These are phyloP conservation scores for Schizopygopsis malacanthus DNA, from an alignment of 2,797 vertebrate species.

Conservation along the genomic window DNA sequence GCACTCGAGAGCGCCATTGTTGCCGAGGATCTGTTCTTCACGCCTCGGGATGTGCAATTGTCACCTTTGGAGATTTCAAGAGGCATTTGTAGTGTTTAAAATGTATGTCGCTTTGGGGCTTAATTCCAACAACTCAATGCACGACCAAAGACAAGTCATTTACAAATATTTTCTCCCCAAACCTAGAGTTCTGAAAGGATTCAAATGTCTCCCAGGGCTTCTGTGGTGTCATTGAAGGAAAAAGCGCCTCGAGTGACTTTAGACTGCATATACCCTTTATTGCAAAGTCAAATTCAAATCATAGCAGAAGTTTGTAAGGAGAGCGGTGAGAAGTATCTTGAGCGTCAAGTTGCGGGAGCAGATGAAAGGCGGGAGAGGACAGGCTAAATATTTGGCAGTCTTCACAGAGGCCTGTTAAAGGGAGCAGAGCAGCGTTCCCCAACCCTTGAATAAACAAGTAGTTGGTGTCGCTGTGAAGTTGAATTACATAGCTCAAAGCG, in stretches of 20 bases:
- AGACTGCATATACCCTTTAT: slow-evolving; percentile 59
- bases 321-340: slow-evolving; percentile 62
- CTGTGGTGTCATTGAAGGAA: slow-evolving; percentile 35
- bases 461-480: slow-evolving; percentile 92
- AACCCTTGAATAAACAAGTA: slow-evolving; percentile 90
- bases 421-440: slow-evolving; percentile 60
- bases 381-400: slow-evolving; percentile 73
- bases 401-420: slow-evolving; percentile 78
- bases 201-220: slow-evolving; percentile 34
- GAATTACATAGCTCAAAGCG: slow-evolving; percentile 97
- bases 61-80: slow-evolving; percentile 23
- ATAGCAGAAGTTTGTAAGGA: slow-evolving; percentile 67
- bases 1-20: neutral
- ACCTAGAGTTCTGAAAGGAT: slow-evolving; percentile 8
- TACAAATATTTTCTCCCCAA: slow-evolving; percentile 18
- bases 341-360: slow-evolving; percentile 65
- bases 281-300: slow-evolving; percentile 66
- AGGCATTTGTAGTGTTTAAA: neutral
- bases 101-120: neutral
- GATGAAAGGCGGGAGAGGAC: slow-evolving; percentile 71
- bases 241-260: slow-evolving; percentile 49
- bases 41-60: slow-evolving; percentile 15
- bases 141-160: slow-evolving; percentile 30
- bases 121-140: neutral
- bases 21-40: neutral